Percentiles rank a stretch among this genome's conserved stretches.
Evolutionary conservation across 2,888 invertebrate genomes (phyloP).

Genomic region (Nomada fucata): DNA sequence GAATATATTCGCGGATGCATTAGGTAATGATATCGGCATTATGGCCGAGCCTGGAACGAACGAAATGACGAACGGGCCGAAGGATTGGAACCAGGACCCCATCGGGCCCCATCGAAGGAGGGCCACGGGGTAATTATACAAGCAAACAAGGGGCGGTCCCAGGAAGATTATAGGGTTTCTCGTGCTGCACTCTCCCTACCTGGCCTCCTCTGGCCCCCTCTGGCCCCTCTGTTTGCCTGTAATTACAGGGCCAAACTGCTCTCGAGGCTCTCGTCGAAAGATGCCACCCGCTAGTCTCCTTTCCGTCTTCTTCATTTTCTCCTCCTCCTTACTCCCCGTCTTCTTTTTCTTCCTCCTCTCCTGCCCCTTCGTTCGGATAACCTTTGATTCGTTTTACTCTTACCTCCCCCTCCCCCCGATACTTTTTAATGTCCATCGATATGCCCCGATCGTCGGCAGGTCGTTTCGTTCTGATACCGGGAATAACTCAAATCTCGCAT

Average conservation of each 20-base stretch:
- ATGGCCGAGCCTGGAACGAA: constrained; percentile 72
- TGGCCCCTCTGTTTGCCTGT: constrained; percentile 74
- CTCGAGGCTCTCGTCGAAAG: constrained; percentile 45
- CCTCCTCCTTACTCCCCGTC: neutral
- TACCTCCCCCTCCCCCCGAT: neutral
- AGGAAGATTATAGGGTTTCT: constrained; percentile 80
- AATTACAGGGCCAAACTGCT: constrained; percentile 81
- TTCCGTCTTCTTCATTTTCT: constrained; percentile 55
- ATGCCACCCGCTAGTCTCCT: constrained; percentile 73
- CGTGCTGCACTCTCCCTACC: constrained; percentile 33
- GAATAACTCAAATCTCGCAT: neutral
- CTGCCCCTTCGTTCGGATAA: neutral
- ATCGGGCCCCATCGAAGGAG: constrained; percentile 76
- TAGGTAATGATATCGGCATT: constrained; percentile 81
- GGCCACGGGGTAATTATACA: constrained; percentile 81
- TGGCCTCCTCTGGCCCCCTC: constrained; percentile 54
- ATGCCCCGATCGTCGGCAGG: constrained; percentile 11
- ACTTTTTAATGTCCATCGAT: constrained; percentile 21
- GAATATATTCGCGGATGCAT: constrained; percentile 74
- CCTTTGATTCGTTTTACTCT: neutral
- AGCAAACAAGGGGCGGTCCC: constrained; percentile 82
- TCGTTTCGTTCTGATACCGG: neutral
- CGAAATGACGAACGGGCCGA: constrained; percentile 75
- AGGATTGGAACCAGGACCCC: constrained; percentile 75
- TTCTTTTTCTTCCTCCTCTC: neutral